Evolutionary conservation across 2,113 vertebrate genomes (phyloP), one percentile per base, ranked within the genome.

Genomic region (Bagarius yarrelli): DNA sequence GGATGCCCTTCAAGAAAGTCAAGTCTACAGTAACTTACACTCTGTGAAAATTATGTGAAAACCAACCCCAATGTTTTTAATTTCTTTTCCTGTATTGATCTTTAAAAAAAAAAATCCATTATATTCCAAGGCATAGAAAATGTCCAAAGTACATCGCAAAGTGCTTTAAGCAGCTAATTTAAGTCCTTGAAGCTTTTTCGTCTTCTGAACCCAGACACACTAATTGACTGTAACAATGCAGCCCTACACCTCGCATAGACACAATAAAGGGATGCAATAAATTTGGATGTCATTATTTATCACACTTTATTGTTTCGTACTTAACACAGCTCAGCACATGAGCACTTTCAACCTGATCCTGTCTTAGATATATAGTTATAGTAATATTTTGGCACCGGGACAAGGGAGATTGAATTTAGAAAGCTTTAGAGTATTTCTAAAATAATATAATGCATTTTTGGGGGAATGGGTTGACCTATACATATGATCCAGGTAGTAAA

Each of bases 211-310:
- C 44, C 44, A 52, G 44, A 71, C 67, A 52, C 44, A 53, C 30
- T 4, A 72, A 53, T 52, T 72, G 69, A 72, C 69, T 53, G 40
- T 25, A 70, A 50, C 16, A 70, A 70, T 69, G 34, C 21, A 25
- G 67, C 21, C 21, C 63, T 40, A 40, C 63, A 14, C 34, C 44
- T 19, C 66, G 47, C 40, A 47, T 69, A 47, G 36, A 69, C 23
- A 69, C 23, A 36, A 47, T 9, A 8, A 3, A 27, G n/a, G 44
- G 15, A 27, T 23, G 27, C 23, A 23, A 19, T 50, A 44, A 36
- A 69, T 44, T 69, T 40, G 47, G 44, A 23, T 9, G 6, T 47
- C 14, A 25, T 47, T 70, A 70, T 47, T 70, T 40, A 66, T 40
- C 34, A 36, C 19, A 40, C 63, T 40, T 23, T 40, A 66, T 40